Base-by-base conservation (phyloP, 2,888 invertebrate species). In the Pandemis corylana region DNA sequence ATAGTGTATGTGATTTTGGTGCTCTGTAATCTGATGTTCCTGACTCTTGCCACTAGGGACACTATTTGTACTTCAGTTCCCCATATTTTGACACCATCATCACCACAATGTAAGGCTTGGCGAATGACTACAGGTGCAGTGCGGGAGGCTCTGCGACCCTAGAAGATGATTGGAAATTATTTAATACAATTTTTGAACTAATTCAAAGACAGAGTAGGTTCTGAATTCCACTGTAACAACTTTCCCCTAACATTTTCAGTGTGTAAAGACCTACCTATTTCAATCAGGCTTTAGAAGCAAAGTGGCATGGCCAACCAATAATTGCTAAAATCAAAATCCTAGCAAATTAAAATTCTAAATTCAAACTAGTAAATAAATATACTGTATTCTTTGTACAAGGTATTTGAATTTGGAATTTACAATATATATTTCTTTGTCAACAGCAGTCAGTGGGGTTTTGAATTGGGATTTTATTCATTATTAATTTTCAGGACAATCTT, bases 11-110 rank as follows among this genome's bases (percentile, higher is more conserved):
- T 94, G 36, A 94, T 94, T 84, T 94, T 95, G 1, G 93, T 93
- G 79, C 94, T 95, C 77, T 95, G 94, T 81, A 94, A 87, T 62
- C 90, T 84, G 56, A 95, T 94, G 76, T 93, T 94, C 62, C 87
- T 84, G 1, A 95, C 82, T 68, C 93, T 84, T 41, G 93, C 95
- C 9, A 95, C 89, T 77, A 95, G 81, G 6, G 87, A 90, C 0
- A 93, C 91, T 74, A 95, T 94, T 82, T 94, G 94, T 68, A 94
- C 89, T 76, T 94, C 94, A 15, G 93, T 93, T 42, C 94, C 94
- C 94, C 94, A 94, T 81, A 95, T 94, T 82, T 92, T 94, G 0
- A 95, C 81, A 69, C 94, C 94, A 78, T 95, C 94, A 81, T 94
- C 94, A 20, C 93, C 92, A 81, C 90, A 85, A 75, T 93, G 92